Evolutionary conservation across 1,140 invertebrate genomes (phyloP).

Genomic region (Micrasema minimum): DNA sequence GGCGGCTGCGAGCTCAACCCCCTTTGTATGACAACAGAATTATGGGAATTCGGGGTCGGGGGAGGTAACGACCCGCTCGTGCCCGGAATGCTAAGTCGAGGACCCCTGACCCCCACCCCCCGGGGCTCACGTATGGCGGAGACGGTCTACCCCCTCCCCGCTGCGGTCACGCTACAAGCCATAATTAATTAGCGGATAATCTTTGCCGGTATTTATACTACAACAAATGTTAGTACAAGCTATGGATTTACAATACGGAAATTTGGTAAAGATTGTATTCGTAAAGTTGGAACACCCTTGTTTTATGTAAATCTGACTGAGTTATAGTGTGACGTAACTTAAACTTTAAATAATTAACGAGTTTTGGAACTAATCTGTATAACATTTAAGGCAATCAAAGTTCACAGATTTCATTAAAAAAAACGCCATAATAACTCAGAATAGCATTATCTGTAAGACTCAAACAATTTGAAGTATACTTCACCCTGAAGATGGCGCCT

Average conservation of each 20-base stretch:
- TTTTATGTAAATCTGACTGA: too few species aligned
- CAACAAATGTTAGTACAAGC: conserved; percentile 10
- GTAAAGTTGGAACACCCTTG: too few species aligned
- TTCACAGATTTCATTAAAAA: too few species aligned
- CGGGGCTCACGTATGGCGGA: not conserved
- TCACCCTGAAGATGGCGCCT: too few species aligned
- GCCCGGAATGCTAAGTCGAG: conserved; percentile 26
- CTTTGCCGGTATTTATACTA: conserved; percentile 21
- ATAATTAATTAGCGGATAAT: conserved; percentile 31
- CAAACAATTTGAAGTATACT: too few species aligned
- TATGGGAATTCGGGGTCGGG: conserved; percentile 24
- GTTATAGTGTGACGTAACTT: too few species aligned
- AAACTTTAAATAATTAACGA: too few species aligned
- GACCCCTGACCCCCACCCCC: conserved; percentile 17
- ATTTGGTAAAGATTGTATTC: not conserved
- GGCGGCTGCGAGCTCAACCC: too few species aligned
- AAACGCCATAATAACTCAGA: too few species aligned
- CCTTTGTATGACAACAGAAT: conserved; percentile 32
- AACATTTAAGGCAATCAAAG: too few species aligned
- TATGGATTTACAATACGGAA: not conserved
- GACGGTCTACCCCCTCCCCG: conserved; percentile 1
- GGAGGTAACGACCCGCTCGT: conserved; percentile 30
- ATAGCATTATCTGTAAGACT: too few species aligned
- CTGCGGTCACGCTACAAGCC: conserved; percentile 19
- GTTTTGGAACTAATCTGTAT: too few species aligned